phyloP scores from a whole-genome alignment of 2,797 vertebrate genomes.

The Lates japonicus region DNA sequence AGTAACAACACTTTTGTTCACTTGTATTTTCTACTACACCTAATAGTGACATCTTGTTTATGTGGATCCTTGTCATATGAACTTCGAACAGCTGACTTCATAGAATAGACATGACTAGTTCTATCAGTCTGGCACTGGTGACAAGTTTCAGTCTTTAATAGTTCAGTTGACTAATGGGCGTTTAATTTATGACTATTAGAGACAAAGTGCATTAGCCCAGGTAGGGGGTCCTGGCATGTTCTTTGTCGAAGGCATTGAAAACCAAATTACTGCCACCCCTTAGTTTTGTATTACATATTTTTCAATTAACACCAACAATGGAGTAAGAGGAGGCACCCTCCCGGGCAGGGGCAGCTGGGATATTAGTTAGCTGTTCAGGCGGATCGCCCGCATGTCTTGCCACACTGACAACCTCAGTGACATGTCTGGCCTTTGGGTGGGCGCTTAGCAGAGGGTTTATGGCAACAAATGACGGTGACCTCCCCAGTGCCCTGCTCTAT shows the following conservation, averaged over 20 bases:
- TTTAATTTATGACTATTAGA: constrained; percentile 33
- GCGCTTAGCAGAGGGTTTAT: constrained; percentile 78
- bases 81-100: not conserved
- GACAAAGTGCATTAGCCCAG: not conserved
- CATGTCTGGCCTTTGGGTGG: constrained; percentile 79
- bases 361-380: constrained; percentile 64
- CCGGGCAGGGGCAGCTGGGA: constrained; percentile 37
- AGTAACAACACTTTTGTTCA: not conserved
- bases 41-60: not conserved
- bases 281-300: constrained; percentile 31
- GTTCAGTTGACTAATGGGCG: constrained; percentile 9
- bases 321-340: constrained; percentile 31
- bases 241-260: constrained; percentile 36
- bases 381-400: constrained; percentile 51
- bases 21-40: not conserved
- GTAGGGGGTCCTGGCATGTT: constrained; percentile 20
- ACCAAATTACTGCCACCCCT: constrained; percentile 44
- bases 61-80: not conserved
- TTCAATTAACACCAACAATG: constrained; percentile 67
- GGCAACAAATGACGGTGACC: constrained; percentile 83
- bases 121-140: not conserved
- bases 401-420: constrained; percentile 65
- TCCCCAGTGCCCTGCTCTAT: constrained; percentile 66
- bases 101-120: not conserved
- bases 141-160: not conserved